Evolutionary conservation across 1,140 invertebrate genomes (phyloP).

Genomic region (Trypoxylus dichotomus): DNA sequence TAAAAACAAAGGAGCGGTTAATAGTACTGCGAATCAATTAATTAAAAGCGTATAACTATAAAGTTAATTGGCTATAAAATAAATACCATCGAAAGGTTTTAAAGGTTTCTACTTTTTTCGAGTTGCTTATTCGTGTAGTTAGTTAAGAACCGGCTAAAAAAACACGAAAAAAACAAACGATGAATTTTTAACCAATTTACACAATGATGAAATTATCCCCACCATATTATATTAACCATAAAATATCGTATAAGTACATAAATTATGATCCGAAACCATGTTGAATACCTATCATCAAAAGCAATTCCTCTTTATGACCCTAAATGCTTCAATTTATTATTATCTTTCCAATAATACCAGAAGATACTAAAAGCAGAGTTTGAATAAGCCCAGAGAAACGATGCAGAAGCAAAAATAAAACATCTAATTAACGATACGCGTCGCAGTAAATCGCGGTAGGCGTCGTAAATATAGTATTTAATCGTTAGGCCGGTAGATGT

Average conservation of each 20-base stretch:
- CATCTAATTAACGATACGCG: conserved; percentile 5
- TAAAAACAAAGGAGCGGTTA: neutral
- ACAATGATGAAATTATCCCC: neutral
- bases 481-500: neutral
- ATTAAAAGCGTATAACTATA: neutral
- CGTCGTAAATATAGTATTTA: conserved; percentile 10
- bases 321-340: conserved; percentile 3
- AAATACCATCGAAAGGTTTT: neutral
- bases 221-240: neutral
- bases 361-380: neutral
- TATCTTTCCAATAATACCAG: neutral
- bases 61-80: neutral
- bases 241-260: neutral
- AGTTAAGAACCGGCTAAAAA: no score
- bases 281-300: neutral
- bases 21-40: neutral
- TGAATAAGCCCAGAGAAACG: neutral
- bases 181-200: neutral
- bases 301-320: conserved; percentile 11
- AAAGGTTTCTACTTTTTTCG: neutral
- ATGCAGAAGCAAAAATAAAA: neutral
- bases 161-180: neutral
- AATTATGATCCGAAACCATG: neutral
- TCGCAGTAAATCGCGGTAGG: conserved; percentile 10
- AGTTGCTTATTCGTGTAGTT: neutral